A percentile compares a stretch with the other conserved stretches of the same genome.
Conservation (phyloP, 1,140 invertebrate species). For the Caenorhabditis inopinata region DNA sequence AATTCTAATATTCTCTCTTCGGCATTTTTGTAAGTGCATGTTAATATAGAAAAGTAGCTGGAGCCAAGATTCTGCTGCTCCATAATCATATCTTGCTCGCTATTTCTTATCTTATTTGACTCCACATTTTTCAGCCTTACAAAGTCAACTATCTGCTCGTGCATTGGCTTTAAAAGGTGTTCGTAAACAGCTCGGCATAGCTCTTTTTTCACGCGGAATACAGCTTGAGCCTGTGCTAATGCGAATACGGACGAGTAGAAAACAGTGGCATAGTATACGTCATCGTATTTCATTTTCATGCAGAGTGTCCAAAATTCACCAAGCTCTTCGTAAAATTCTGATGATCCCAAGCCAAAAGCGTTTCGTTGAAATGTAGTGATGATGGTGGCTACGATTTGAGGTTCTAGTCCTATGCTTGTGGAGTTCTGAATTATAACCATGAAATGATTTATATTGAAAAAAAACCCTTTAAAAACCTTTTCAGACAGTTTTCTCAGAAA, state of each 20-base stretch:
- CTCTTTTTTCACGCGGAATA: neutral
- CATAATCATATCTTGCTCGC: neutral
- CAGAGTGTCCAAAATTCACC: constrained; percentile 9
- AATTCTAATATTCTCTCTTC: neutral
- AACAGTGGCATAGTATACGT: neutral
- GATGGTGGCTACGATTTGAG: neutral
- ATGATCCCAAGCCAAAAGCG: neutral
- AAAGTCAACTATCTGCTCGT: constrained; percentile 1
- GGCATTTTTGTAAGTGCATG: neutral
- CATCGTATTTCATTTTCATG: neutral
- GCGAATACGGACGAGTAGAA: neutral
- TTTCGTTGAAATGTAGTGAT: neutral
- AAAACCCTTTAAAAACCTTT: neutral
- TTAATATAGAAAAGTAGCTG: neutral
- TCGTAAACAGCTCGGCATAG: neutral
- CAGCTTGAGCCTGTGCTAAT: neutral
- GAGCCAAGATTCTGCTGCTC: neutral
- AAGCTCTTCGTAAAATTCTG: neutral
- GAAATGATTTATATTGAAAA: neutral
- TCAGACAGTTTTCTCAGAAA: neutral
- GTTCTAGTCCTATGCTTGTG: neutral
- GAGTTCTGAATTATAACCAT: neutral
- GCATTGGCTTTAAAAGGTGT: neutral
- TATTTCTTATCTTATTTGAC: neutral
- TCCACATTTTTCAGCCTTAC: neutral